phyloP scores from a whole-genome alignment of 1,140 invertebrate species.

The Drosophila rhopaloa region DNA sequence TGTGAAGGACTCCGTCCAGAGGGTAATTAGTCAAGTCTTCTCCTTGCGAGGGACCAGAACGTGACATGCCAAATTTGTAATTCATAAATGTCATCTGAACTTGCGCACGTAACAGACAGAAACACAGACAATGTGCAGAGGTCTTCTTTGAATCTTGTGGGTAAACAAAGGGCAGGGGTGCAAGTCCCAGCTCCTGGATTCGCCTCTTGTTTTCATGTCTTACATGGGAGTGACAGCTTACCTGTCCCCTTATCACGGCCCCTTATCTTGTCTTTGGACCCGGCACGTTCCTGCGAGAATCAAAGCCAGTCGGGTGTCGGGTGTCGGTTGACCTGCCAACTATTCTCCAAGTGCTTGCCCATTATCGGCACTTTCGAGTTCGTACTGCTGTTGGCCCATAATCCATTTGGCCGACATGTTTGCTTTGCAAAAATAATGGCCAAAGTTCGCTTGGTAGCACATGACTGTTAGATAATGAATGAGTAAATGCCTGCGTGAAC shows the following conservation, averaged over 20 bases:
- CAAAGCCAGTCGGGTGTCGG: no score
- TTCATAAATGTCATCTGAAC: constrained; percentile 45
- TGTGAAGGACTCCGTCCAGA: constrained; percentile 28
- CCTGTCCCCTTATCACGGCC: constrained; percentile 31
- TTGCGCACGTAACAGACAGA: constrained; percentile 29
- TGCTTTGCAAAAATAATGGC: constrained; percentile 12
- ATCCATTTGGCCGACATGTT: constrained; percentile 48
- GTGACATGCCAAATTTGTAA: constrained; percentile 57
- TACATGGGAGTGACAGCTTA: background rate
- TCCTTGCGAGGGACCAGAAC: constrained; percentile 18
- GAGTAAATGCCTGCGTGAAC: constrained; percentile 19
- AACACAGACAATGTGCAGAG: background rate
- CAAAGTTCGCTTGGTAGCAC: constrained; percentile 23
- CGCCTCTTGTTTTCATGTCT: constrained; percentile 14
- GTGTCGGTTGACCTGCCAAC: background rate
- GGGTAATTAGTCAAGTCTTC: constrained; percentile 25
- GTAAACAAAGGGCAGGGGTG: constrained; percentile 25
- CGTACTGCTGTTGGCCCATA: constrained; percentile 30
- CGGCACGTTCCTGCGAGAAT: constrained; percentile 29
- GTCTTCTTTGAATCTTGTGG: background rate
- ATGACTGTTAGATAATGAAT: constrained; percentile 57
- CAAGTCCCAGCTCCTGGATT: background rate
- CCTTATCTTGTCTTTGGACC: constrained; percentile 17
- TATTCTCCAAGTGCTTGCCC: constrained; percentile 9
- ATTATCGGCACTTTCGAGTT: constrained; percentile 19